Evolutionary conservation across 2,113 vertebrate genomes (phyloP), one percentile per base, ranked within the genome.

Genomic region (Desmodus rotundus): DNA sequence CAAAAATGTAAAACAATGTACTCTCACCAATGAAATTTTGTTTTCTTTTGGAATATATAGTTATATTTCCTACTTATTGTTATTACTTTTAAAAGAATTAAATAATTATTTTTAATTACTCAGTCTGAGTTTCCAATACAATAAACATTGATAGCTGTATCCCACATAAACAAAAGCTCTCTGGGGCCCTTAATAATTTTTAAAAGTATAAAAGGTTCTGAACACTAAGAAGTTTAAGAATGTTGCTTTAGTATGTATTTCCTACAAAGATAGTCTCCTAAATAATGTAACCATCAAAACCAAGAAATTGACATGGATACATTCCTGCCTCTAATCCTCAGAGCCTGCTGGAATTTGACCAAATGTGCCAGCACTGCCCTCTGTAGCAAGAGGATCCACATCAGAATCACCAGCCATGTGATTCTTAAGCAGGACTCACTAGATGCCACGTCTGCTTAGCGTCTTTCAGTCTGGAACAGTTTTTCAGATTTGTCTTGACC

Each of bases 51-150:
- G 73, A 84, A 65, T 45, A 68, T 50, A 77, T 3, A 52, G 33
- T 52, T 82, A 82, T 52, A 88, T 47, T 96, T 36, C 65, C 41
- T 61, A 63, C 41, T n/a, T 68, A 47, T 4, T 80, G 22, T 33
- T 90, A 54, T 82, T 91, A 52, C 58, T 88, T 87, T 95, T 43
- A 95, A 36, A 87, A 67, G 38, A 78, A 77, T 77, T 83, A 87
- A 16, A 63, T 16, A 70, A 16, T 19, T 72, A 52, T 24, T 74
- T 76, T 80, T 11, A 47, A 33, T 45, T 65, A 77, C 12, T 43
- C 8, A 26, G 43, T 41, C 77, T 83, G 31, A 87, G 61, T 50
- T 83, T 93, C 72, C 54, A 80, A 86, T 22, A 54, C 12, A 87
- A 72, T 87, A 65, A 63, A 82, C 36, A 63, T 12, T 77, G 31